phyloP scores from a whole-genome alignment of 1,140 invertebrate genomes.

The Atopsyche davidsoni region DNA sequence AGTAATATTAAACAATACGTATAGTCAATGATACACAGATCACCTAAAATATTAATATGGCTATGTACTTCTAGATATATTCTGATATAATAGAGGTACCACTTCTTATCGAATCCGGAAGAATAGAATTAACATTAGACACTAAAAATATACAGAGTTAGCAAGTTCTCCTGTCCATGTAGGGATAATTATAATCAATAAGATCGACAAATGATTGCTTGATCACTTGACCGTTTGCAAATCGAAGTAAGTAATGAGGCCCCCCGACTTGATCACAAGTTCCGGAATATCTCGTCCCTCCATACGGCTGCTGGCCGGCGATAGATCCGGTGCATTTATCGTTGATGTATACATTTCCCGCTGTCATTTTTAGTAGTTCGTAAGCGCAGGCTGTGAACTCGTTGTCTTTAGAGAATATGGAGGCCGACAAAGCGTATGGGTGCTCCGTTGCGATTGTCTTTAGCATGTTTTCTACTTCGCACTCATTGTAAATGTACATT shows the following conservation, averaged over 20 bases:
- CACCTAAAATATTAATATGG: too few species aligned
- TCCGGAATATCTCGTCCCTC: slow-evolving; percentile 82
- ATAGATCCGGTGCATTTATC: slow-evolving; percentile 94
- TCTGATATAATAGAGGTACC: too few species aligned
- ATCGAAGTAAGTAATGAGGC: slow-evolving; percentile 84
- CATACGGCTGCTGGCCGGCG: slow-evolving; percentile 95
- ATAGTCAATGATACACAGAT: too few species aligned
- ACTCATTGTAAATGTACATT: slow-evolving; percentile 80
- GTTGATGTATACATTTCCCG: slow-evolving; percentile 96
- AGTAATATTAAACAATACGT: too few species aligned
- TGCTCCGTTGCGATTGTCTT: slow-evolving; percentile 67
- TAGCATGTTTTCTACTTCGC: slow-evolving; percentile 60
- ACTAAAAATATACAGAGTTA: not conserved
- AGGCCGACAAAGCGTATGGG: slow-evolving; percentile 81
- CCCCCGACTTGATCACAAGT: slow-evolving; percentile 98
- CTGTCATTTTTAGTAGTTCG: slow-evolving; percentile 68
- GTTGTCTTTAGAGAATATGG: slow-evolving; percentile 81
- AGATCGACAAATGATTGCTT: slow-evolving; percentile 83
- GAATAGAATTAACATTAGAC: not conserved
- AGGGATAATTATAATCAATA: slow-evolving; percentile 74
- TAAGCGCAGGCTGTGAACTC: slow-evolving; percentile 60
- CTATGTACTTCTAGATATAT: too few species aligned
- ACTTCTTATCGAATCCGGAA: too few species aligned
- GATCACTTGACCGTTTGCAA: slow-evolving; percentile 80
- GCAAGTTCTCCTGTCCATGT: slow-evolving; percentile 61